Conservation (phyloP, 2,797 vertebrate species). For the Coregonus ussuriensis region DNA sequence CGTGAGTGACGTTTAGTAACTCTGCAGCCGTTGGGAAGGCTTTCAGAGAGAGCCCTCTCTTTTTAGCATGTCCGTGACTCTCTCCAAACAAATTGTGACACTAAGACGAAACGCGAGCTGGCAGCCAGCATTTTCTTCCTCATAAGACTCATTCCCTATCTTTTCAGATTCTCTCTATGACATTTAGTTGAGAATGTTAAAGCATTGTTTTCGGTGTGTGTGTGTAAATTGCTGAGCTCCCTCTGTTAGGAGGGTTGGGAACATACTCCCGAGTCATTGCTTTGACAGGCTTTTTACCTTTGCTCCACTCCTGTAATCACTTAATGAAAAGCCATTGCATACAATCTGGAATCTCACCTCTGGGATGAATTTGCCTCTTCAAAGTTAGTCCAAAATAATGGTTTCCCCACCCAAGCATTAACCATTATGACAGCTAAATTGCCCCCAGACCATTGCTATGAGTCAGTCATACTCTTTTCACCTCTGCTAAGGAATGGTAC, state of each 20-base stretch:
- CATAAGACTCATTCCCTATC: slow-evolving; percentile 13
- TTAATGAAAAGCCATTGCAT: slow-evolving; percentile 24
- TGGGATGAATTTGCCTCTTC: slow-evolving; percentile 8
- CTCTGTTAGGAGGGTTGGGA: slow-evolving; percentile 9
- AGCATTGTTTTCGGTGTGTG: slow-evolving; percentile 20
- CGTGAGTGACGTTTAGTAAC: slow-evolving; percentile 52
- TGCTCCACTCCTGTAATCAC: slow-evolving; percentile 19
- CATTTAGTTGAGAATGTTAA: slow-evolving; percentile 38
- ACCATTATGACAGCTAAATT: slow-evolving; percentile 13
- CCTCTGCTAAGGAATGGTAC: slow-evolving; percentile 33
- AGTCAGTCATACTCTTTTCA: slow-evolving; percentile 4
- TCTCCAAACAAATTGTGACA: slow-evolving; percentile 61
- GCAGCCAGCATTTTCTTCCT: slow-evolving; percentile 34
- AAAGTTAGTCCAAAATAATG: slow-evolving; percentile 30
- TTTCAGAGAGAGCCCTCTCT: slow-evolving; percentile 45
- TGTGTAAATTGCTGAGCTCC: slow-evolving; percentile 2
- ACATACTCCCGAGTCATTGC: slow-evolving; percentile 28
- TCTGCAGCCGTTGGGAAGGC: slow-evolving; percentile 47
- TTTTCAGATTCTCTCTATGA: slow-evolving; percentile 28
- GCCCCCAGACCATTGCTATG: slow-evolving; percentile 12
- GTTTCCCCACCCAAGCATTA: slow-evolving; percentile 30
- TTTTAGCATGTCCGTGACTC: slow-evolving; percentile 47
- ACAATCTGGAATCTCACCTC: not conserved
- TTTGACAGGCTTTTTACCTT: slow-evolving; percentile 23
- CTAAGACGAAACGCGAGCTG: slow-evolving; percentile 59